Percentiles rank a stretch among this genome's conserved stretches.
Evolutionary conservation across 2,797 vertebrate genomes (phyloP).

Genomic region (Tragopan temminckii): DNA sequence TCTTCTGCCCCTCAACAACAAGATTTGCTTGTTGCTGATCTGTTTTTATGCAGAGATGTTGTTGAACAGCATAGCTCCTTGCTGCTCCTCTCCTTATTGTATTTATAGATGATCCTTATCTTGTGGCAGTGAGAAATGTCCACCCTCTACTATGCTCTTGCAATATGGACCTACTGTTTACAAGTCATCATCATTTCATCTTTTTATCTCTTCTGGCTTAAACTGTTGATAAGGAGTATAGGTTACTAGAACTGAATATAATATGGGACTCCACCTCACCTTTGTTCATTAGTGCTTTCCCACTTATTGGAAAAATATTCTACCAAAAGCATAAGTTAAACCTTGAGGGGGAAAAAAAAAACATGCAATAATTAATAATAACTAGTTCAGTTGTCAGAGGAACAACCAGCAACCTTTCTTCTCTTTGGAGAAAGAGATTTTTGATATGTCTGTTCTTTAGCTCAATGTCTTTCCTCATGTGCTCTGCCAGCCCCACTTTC

Average conservation of each 20-base stretch:
- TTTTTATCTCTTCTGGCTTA: not conserved
- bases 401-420: not conserved
- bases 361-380: not conserved
- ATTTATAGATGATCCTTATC: not conserved
- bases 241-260: not conserved
- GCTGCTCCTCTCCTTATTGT: not conserved
- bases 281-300: not conserved
- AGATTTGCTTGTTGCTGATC: not conserved
- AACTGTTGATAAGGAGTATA: not conserved
- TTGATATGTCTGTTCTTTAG: not conserved
- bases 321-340: not conserved
- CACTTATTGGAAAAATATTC: not conserved
- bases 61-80: not conserved
- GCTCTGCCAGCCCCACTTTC: not conserved
- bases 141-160: not conserved
- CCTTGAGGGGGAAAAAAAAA: not conserved
- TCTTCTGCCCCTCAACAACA: not conserved
- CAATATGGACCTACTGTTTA: not conserved
- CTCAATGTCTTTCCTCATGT: not conserved
- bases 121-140: not conserved
- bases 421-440: not conserved
- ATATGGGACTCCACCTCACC: not conserved
- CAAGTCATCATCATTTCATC: not conserved
- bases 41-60: not conserved
- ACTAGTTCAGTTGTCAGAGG: not conserved